A percentile compares a stretch with the other conserved stretches of the same genome.
phyloP scores from a whole-genome alignment of 1,140 invertebrate species.

The Leptoteleia sp. region DNA sequence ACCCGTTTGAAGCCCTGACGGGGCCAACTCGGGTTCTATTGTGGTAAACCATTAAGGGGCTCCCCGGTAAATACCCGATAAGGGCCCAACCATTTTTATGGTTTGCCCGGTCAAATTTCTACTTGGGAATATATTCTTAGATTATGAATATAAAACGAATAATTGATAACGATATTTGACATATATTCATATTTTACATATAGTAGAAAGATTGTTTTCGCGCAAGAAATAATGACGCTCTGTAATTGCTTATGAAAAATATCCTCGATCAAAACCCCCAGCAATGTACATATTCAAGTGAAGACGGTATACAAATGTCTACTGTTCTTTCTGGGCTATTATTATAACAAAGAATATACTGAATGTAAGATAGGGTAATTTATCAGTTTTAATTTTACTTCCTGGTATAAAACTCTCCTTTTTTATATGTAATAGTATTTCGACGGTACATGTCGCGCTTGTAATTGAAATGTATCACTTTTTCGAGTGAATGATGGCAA shows the following conservation, averaged over 20 bases:
- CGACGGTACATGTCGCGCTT: conserved; percentile 13
- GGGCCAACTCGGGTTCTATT: too few species aligned
- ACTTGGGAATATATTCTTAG: too few species aligned
- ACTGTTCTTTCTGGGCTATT: conserved; percentile 26
- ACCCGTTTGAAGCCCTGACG: too few species aligned
- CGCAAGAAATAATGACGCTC: too few species aligned
- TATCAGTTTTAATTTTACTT: conserved; percentile 47
- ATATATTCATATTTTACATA: too few species aligned
- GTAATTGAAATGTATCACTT: conserved; percentile 27
- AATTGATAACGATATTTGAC: too few species aligned
- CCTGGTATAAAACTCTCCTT: conserved; percentile 12
- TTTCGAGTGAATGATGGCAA: conserved; percentile 18
- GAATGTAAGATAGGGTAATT: conserved; percentile 49
- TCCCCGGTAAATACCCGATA: too few species aligned
- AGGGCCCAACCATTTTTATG: too few species aligned
- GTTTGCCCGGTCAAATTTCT: too few species aligned
- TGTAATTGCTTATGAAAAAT: conserved; percentile 37
- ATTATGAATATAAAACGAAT: too few species aligned
- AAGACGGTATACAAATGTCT: conserved; percentile 34
- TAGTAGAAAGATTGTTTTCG: too few species aligned
- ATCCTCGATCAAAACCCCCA: conserved; percentile 19
- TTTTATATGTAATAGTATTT: conserved; percentile 30
- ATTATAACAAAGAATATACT: conserved; percentile 38
- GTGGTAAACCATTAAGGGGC: too few species aligned
- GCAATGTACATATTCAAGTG: conserved; percentile 32